Evolutionary conservation across 2,888 invertebrate genomes (phyloP), one percentile per base, ranked within the genome.

Genomic region (Elgonia sp.): DNA sequence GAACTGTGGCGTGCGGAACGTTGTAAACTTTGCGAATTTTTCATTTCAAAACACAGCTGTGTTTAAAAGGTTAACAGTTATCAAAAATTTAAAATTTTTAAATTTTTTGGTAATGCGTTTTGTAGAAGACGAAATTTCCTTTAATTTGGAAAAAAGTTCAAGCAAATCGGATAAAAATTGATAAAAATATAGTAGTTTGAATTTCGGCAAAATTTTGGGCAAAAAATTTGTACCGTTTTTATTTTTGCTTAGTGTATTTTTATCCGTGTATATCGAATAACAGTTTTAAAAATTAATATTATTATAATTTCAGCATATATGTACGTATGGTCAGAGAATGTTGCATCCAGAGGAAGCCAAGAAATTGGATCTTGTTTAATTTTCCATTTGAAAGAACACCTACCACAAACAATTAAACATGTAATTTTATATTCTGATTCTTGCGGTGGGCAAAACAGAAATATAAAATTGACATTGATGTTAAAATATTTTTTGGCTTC

Each of bases 401-500:
- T 84, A 16, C 83, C 60, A n/a, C n/a, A 55, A 29, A 16, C 37
- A 4, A 21, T 50, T 12, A 77, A 75, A 37, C 83, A 63, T 10
- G 7, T 88, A 0, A 88, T 89, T 42, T 60, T 90, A 37, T 93
- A 91, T 89, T 91, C 91, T 73, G 92, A 92, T 90, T 89, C 89
- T 39, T 92, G 82, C 20, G 67, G 57, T 21, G 57, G 76, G 8
- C 76, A 84, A 60, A 84, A 76, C 42, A 12, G 73, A 46, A 84
- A 76, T 16, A 73, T 84, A 0, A 84, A 84, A 40, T 40, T 84
- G 46, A 84, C 84, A n/a, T n/a, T n/a, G n/a, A n/a, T n/a, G n/a
- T n/a, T n/a, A n/a, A n/a, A n/a, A n/a, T n/a, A n/a, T n/a, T 50
- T 50, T 16, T 50, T 50, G 50, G 50, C 50, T 42, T 42, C 42